These are phyloP conservation scores for Hexactinellida sp. DNA, from an alignment of 37 sponge, comb jelly and placozoan species.

Conservation along the genomic window DNA sequence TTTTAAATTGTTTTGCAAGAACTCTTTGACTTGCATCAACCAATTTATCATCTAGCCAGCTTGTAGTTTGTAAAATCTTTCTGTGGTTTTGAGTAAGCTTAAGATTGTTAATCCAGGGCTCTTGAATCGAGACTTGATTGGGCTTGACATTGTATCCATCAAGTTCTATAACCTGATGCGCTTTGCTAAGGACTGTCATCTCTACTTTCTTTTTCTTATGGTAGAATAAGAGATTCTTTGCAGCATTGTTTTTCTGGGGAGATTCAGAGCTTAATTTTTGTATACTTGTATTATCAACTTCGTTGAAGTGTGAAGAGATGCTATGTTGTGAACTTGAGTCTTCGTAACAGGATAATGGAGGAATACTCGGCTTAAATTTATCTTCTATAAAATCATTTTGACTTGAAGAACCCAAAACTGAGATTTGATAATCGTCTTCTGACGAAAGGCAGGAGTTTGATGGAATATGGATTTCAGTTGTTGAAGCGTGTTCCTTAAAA, in stretches of 20 bases:
- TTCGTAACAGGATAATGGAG: not conserved
- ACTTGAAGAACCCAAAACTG: not conserved
- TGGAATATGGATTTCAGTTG: not conserved
- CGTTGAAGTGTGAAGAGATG: not conserved
- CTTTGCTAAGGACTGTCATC: too few relatives aligned
- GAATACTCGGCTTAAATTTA: not conserved
- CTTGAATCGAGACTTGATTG: not conserved
- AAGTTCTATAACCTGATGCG: not conserved
- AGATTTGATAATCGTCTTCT: not conserved
- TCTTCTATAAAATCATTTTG: not conserved
- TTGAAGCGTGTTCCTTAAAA: not conserved
- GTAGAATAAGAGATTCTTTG: not conserved
- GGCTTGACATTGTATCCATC: not conserved
- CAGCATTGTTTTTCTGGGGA: not conserved
- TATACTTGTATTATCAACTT: not conserved
- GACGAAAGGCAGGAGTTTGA: not conserved
- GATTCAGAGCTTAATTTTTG: not conserved
- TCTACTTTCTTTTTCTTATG: too few relatives aligned
- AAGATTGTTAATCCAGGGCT: not conserved
- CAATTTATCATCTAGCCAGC: too few relatives aligned
- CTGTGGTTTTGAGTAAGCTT: not conserved
- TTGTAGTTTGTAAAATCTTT: not conserved
- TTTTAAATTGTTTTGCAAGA: too few relatives aligned
- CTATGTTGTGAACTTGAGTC: not conserved
- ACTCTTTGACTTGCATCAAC: too few relatives aligned